Evolutionary conservation across 2,797 vertebrate species (phyloP), one percentile per base, ranked within the genome.

Genomic region (Fistularia tabacaria): DNA sequence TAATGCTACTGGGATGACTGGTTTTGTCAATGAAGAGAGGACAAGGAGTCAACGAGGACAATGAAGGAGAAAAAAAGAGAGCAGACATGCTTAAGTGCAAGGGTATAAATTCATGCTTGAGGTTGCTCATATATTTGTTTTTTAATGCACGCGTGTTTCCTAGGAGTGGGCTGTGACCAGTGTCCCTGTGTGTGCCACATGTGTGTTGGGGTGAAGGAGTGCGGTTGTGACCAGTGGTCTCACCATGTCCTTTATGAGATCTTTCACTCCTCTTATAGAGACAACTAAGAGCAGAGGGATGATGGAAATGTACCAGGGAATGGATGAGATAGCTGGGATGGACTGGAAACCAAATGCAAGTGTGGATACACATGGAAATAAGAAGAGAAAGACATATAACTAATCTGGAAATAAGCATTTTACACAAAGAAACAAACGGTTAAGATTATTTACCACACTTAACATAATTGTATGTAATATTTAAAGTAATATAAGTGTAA

Each of bases 221-320:
- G 25, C 5, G 25, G 25, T 25, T 25, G 25, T 25, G 25, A 25
- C 25, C 2, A 49, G 48, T 10, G 36, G 49, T 82, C 93, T 94
- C 75, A 99, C 96, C 41, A 94, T 81, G 71, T 99, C 95, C 0
- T 91, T 91, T 5, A 78, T 55, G 38, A 98, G 81, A 80, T 98
- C 96, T 9, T 94, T 93, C 1, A 90, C 1, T 0, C 89, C 95
- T 37, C 93, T 87, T 60, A 95, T 87, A 49, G 73, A 0, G 10
- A 99, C 85, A 0, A 99, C 92, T 9, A 85, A 70, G 45, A 89
- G 0, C 44, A 98, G 79, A 0, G 95, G 95, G 13, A 91, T 54
- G 14, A 95, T 82, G 51, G 93, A 91, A 3, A 91, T 89, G 79
- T 94, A 94, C 95, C 95, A 98, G 7, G 94, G 94, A 64, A 98